These are phyloP conservation scores for Characodon lateralis DNA, from an alignment of 2,797 vertebrate species.

Conservation along the genomic window DNA sequence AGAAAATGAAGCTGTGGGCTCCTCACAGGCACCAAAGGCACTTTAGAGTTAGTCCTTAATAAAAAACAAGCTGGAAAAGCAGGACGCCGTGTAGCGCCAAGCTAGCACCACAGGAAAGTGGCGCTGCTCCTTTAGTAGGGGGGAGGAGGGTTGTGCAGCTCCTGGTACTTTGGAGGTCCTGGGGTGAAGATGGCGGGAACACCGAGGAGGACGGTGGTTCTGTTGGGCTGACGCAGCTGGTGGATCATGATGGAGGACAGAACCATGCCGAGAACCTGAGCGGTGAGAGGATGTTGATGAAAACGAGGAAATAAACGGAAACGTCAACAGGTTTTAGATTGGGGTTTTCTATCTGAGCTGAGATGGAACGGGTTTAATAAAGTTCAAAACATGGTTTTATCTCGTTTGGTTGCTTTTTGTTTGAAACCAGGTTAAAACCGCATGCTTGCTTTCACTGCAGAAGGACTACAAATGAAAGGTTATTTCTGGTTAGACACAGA, in stretches of 20 bases:
- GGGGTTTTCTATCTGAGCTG: too few relatives aligned
- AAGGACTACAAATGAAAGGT: neutral
- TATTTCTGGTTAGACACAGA: neutral
- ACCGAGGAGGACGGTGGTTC: neutral
- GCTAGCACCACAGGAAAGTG: neutral
- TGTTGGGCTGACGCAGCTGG: conserved; percentile 7
- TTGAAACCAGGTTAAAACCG: too few relatives aligned
- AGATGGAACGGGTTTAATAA: too few relatives aligned
- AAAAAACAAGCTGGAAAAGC: neutral
- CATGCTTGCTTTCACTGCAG: too few relatives aligned
- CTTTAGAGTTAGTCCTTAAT: neutral
- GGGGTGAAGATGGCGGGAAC: conserved; percentile 6
- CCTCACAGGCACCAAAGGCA: neutral
- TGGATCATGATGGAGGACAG: conserved; percentile 25
- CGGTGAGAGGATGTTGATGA: neutral
- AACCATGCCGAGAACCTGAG: conserved; percentile 9
- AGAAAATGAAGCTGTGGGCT: neutral
- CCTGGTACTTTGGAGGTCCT: conserved; percentile 8
- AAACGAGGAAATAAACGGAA: neutral
- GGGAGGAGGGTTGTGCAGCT: conserved; percentile 14
- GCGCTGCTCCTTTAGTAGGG: neutral
- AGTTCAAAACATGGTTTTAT: too few relatives aligned
- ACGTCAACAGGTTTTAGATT: neutral
- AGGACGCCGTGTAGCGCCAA: too few relatives aligned
- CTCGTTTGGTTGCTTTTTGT: too few relatives aligned